phyloP scores from a whole-genome alignment of 2,888 invertebrate genomes.

The Eutolmus rufibarbis region DNA sequence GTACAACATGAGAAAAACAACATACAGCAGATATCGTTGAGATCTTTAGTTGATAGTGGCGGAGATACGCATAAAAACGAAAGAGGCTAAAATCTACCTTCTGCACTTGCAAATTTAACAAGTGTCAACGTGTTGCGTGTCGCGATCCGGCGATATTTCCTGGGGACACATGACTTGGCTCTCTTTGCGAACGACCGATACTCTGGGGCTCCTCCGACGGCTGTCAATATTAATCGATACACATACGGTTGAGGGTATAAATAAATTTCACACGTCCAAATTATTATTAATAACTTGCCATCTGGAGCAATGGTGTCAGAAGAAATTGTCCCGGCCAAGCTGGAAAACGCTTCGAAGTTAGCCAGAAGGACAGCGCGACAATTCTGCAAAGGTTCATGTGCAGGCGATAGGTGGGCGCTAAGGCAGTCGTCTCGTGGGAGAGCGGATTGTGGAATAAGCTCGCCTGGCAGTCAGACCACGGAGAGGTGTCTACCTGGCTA shows the following conservation, averaged over 20 bases:
- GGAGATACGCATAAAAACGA: background rate
- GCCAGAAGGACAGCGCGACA: background rate
- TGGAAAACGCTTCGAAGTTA: background rate
- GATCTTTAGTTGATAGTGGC: background rate
- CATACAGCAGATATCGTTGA: background rate
- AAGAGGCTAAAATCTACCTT: background rate
- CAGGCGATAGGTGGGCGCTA: constrained; percentile 5
- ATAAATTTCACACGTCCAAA: constrained; percentile 12
- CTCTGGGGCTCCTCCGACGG: constrained; percentile 1
- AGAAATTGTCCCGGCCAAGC: background rate
- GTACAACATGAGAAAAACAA: background rate
- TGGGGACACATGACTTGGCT: background rate
- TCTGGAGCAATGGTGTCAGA: background rate
- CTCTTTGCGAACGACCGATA: background rate
- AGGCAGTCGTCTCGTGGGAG: background rate
- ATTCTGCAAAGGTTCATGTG: background rate
- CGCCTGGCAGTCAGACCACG: background rate
- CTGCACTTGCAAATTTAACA: constrained; percentile 11
- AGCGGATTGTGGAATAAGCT: background rate
- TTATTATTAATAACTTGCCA: constrained; percentile 13
- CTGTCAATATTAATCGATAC: constrained; percentile 25
- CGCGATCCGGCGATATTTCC: background rate
- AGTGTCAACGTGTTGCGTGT: constrained; percentile 27
- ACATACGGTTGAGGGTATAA: background rate
- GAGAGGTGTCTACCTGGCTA: background rate